Base-by-base conservation (phyloP, 2,797 vertebrate genomes). In the Botia kubotai region DNA sequence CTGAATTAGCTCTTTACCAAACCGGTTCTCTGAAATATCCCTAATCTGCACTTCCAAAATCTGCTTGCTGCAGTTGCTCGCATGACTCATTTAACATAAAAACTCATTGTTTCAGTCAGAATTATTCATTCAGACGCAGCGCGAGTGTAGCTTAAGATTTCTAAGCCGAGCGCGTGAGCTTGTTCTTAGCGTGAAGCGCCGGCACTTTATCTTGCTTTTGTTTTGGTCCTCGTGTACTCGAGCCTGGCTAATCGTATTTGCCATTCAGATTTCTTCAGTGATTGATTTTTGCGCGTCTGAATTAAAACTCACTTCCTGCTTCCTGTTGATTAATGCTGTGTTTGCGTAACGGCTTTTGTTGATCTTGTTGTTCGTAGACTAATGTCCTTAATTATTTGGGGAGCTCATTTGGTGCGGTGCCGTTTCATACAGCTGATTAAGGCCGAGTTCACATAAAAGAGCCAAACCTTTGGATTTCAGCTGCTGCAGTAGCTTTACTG, bases 241-340 rank as follows among this genome's bases (percentile, higher is more conserved):
- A 88, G 84, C 86, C 82, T 70, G 81, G 83, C 90, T 91, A 90
- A 92, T 93, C 90, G 87, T 89, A 88, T 91, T 89, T 92, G 86
- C 80, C 79, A 85, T 88, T 90, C 83, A 86, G 87, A 91, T 91
- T 92, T 91, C 85, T 65, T 75, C 33, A 1, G 58, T 90, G 90
- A 91, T 92, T 90, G 86, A 92, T 93, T 91, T 87, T 84, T 52
- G 62, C 60, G 63, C 77, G 87, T 86, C 85, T 87, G 72, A 87
- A 90, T 87, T 82, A 84, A 82, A 87, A 81, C 79, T 74, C 50
- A 85, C 80, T 88, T 88, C 78, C 83, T 67, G 80, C 77, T 82
- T 79, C 70, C 73, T 65, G 43, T 81, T 75, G 82, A 85, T 85
- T 76, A 79, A 82, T 87, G 68, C 57, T 70, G 67, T 79, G 71